Evolutionary conservation across 2,113 vertebrate species (phyloP).

Genomic region (Paraplagusia blochii): DNA sequence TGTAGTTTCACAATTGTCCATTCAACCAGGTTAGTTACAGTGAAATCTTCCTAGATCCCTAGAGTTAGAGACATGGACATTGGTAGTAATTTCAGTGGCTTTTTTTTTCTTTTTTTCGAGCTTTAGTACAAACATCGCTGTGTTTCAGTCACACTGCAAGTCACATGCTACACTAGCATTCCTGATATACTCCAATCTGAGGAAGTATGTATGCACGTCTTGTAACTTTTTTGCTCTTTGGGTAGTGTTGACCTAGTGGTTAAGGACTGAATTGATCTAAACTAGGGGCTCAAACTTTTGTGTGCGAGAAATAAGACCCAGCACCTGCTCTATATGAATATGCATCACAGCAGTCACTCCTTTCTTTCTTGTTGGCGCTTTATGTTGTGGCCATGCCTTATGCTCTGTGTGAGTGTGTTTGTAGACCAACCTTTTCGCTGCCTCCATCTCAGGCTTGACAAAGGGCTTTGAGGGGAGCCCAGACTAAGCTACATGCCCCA

Average conservation of each 20-base stretch:
- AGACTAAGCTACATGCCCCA: constrained; percentile 36
- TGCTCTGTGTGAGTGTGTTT: constrained; percentile 24
- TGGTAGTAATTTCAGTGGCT: too few relatives aligned
- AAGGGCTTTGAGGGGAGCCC: constrained; percentile 60
- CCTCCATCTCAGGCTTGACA: constrained; percentile 45
- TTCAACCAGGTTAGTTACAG: too few relatives aligned
- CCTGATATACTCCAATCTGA: not conserved
- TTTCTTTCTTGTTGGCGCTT: constrained; percentile 23
- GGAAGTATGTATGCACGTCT: not conserved
- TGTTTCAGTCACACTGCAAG: too few relatives aligned
- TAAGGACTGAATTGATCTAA: constrained; percentile 69
- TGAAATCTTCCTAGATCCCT: too few relatives aligned
- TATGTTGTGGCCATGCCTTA: not conserved
- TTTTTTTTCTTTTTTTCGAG: too few relatives aligned
- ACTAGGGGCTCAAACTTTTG: constrained; percentile 64
- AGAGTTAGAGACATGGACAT: too few relatives aligned
- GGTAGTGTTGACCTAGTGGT: constrained; percentile 17
- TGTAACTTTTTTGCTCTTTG: not conserved
- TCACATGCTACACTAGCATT: not conserved
- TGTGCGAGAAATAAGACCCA: constrained; percentile 44
- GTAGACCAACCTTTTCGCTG: constrained; percentile 49
- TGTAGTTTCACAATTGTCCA: too few relatives aligned
- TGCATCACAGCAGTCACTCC: constrained; percentile 54
- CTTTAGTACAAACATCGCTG: too few relatives aligned
- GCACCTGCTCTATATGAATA: constrained; percentile 80